Evolutionary conservation across 2,113 vertebrate genomes (phyloP).

Genomic region (Pelvicachromis taeniatus): DNA sequence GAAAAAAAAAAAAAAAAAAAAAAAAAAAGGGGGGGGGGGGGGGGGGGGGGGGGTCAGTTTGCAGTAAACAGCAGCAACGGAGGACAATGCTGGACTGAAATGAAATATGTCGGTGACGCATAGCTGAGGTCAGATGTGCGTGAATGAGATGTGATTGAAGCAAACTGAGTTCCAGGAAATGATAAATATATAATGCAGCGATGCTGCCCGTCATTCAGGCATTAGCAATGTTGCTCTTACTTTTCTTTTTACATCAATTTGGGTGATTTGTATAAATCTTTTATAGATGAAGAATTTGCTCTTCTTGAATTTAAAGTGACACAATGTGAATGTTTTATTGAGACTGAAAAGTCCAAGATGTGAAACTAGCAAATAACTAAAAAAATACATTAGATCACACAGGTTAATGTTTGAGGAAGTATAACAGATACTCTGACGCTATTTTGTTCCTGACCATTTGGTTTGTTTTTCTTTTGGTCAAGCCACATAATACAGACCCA

Average conservation of each 20-base stretch:
- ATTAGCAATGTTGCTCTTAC: background rate
- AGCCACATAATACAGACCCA: background rate
- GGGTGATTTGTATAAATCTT: background rate
- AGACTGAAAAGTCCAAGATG: background rate
- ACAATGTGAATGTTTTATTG: background rate
- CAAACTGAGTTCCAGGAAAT: background rate
- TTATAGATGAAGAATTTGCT: background rate
- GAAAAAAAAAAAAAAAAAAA: too few species aligned
- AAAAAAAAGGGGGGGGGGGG: too few species aligned
- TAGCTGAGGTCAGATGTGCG: background rate
- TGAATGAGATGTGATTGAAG: conserved; percentile 3
- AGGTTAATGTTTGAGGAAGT: background rate
- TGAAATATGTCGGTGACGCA: background rate
- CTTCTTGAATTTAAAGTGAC: background rate
- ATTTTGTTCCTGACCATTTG: background rate
- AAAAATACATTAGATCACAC: background rate
- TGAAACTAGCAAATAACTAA: background rate
- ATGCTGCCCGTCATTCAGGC: background rate
- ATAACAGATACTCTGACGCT: background rate
- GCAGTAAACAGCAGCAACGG: background rate
- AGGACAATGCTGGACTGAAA: background rate
- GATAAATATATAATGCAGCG: background rate
- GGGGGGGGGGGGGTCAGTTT: too few species aligned
- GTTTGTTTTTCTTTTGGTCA: too few species aligned
- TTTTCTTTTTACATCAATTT: background rate